These are phyloP conservation scores for Myiagra hebetior DNA, from an alignment of 2,113 vertebrate species.

Conservation along the genomic window DNA sequence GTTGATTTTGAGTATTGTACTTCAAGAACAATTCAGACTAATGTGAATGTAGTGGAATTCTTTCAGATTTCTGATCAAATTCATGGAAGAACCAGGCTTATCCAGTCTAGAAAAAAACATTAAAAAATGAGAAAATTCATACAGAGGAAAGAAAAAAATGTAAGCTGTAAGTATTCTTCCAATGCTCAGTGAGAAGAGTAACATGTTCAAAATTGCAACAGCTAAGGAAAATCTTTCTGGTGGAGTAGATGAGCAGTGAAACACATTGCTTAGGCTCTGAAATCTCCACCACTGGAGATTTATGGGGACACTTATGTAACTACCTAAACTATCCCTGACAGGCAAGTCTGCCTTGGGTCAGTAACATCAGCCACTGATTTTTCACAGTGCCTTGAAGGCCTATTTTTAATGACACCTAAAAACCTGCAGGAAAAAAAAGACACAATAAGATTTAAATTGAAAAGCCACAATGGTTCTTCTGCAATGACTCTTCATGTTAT, in stretches of 20 bases:
- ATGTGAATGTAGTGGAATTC: background rate
- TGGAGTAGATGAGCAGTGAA: background rate
- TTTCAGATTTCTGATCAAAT: background rate
- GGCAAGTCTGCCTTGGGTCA: background rate
- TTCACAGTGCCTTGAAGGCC: background rate
- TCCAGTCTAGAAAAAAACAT: background rate
- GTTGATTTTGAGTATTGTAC: background rate
- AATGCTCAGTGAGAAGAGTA: background rate
- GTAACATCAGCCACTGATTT: background rate
- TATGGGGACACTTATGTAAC: background rate
- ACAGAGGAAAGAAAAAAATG: background rate
- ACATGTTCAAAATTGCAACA: background rate
- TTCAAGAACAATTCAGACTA: background rate
- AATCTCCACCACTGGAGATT: background rate
- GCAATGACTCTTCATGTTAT: background rate
- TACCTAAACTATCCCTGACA: background rate
- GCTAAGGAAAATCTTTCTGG: background rate
- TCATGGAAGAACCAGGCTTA: background rate
- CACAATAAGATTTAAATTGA: background rate
- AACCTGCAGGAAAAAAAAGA: background rate
- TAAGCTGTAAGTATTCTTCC: background rate
- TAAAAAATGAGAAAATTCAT: background rate
- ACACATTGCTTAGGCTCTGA: background rate
- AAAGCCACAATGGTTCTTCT: background rate
- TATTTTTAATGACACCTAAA: background rate